Percentiles rank a stretch among this genome's conserved stretches.
phyloP scores from a whole-genome alignment of 2,113 vertebrate species.

The Taurulus bubalis region DNA sequence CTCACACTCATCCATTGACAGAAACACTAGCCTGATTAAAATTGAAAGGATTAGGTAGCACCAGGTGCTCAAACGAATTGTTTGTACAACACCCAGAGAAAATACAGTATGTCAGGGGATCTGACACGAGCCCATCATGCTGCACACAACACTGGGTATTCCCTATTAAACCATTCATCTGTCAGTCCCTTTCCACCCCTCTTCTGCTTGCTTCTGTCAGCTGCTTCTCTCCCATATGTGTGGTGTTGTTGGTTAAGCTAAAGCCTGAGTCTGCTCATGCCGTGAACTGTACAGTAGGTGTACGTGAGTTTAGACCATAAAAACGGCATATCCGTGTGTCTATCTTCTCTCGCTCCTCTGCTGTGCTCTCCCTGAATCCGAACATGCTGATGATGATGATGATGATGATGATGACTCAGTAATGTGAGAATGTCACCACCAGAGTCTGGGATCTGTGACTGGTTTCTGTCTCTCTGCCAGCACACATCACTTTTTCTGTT shows the following conservation, averaged over 20 bases:
- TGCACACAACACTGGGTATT: slow-evolving; percentile 53
- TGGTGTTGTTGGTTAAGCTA: not conserved
- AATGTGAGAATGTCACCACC: slow-evolving; percentile 81
- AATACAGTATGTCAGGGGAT: slow-evolving; percentile 60
- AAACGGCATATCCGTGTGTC: slow-evolving; percentile 26
- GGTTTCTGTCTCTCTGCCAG: slow-evolving; percentile 56
- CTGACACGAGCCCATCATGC: slow-evolving; percentile 50
- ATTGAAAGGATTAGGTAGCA: slow-evolving; percentile 69
- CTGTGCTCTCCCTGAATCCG: slow-evolving; percentile 60
- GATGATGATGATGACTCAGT: slow-evolving; percentile 78
- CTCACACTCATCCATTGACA: slow-evolving; percentile 59
- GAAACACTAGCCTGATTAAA: slow-evolving; percentile 75
- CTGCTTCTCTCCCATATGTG: slow-evolving; percentile 7
- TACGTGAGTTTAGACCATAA: slow-evolving; percentile 20
- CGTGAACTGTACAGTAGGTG: slow-evolving; percentile 7
- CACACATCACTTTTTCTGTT: slow-evolving; percentile 25
- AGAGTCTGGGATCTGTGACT: slow-evolving; percentile 73
- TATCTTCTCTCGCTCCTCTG: slow-evolving; percentile 44
- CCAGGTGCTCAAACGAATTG: slow-evolving; percentile 74
- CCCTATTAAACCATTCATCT: slow-evolving; percentile 63
- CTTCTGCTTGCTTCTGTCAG: slow-evolving; percentile 27
- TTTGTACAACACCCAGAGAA: slow-evolving; percentile 62
- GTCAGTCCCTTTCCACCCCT: slow-evolving; percentile 25
- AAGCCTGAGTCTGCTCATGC: slow-evolving; percentile 1
- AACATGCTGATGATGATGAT: slow-evolving; percentile 39